Base-by-base conservation (phyloP, 2,888 invertebrate genomes). In the Suillia variegata region DNA sequence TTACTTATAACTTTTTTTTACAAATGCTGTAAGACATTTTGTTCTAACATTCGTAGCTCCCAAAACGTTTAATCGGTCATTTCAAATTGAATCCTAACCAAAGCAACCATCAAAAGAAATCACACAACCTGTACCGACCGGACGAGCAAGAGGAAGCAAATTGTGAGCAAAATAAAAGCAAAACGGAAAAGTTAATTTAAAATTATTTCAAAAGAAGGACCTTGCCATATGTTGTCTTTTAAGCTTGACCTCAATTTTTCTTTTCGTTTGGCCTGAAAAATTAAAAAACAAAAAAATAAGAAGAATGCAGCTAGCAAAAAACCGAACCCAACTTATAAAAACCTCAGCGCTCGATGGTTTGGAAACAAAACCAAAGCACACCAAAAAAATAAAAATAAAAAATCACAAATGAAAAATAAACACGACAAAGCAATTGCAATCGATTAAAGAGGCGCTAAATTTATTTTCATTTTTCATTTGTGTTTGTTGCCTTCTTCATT, bases 201-300 rank as follows among this genome's bases (percentile, higher is more conserved):
- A 54, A 54, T 26, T 2, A 45, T 54, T 54, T 54, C 17, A 33
- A 59, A 50, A 38, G 49, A 49, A 50, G 49, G 49, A 49, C 58
- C 49, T 58, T 58, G 50, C 54, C 50, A 42, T 55, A 59, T 51
- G 51, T 26, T 45, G 47, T 59, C 42, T 21, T 57, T 24, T 18
- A 34, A 51, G 53, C 49, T 50, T 61, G 61, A 50, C 61, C 61
- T 61, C 56, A 57, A 61, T 56, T 56, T 51, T 38, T n/a, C 34
- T 17, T 38, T 45, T 45, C 6, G 45, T 45, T 17, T 17, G 45
- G 15, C 4, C 24, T 17, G 26, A 42, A 54, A n/a, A 17, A 15
- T 21, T 24, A 42, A 21, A 26, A 38, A 58, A 24, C 52, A 60
- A 8, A 8, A 31, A 31, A 31, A 8, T 31, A 31, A 31, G 5